Evolutionary conservation across 2,113 vertebrate genomes (phyloP).

Genomic region (Erinaceus europaeus): DNA sequence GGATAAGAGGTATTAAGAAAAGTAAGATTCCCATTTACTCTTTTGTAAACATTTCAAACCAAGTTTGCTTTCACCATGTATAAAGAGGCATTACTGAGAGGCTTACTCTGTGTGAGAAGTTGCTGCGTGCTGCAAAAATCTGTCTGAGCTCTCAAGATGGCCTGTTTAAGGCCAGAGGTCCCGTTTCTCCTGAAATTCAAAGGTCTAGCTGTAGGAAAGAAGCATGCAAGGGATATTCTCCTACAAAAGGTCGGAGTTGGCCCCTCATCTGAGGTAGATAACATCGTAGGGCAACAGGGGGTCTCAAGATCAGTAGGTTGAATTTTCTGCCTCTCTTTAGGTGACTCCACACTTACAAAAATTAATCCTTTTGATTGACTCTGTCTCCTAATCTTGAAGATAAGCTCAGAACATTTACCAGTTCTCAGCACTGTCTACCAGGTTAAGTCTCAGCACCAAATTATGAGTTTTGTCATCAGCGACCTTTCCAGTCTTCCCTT

Average conservation of each 20-base stretch:
- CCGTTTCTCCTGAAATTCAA: constrained; percentile 61
- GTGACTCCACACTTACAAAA: constrained; percentile 66
- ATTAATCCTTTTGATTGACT: constrained; percentile 75
- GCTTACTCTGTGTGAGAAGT: constrained; percentile 57
- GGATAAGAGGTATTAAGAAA: constrained; percentile 67
- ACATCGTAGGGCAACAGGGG: constrained; percentile 61
- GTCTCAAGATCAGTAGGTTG: constrained; percentile 66
- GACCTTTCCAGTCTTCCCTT: constrained; percentile 63
- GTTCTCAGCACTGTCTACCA: constrained; percentile 61
- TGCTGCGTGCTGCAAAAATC: constrained; percentile 49
- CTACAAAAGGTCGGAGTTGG: constrained; percentile 53
- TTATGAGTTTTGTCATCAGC: constrained; percentile 63
- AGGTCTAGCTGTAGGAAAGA: constrained; percentile 56
- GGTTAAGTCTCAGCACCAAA: constrained; percentile 59
- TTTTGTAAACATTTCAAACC: constrained; percentile 65
- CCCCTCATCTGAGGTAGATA: constrained; percentile 61
- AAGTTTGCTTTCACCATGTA: constrained; percentile 29
- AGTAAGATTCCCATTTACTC: constrained; percentile 51
- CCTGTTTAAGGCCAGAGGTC: constrained; percentile 60
- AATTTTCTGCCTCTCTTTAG: constrained; percentile 64
- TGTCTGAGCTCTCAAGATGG: constrained; percentile 40
- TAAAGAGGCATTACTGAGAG: constrained; percentile 19
- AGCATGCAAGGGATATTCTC: constrained; percentile 48
- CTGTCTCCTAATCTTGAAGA: constrained; percentile 69
- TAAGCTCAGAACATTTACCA: constrained; percentile 69